A percentile compares a stretch with the other conserved stretches of the same genome.
Evolutionary conservation across 2,113 vertebrate genomes (phyloP).

Genomic region (Myrmecophaga tridactyla): DNA sequence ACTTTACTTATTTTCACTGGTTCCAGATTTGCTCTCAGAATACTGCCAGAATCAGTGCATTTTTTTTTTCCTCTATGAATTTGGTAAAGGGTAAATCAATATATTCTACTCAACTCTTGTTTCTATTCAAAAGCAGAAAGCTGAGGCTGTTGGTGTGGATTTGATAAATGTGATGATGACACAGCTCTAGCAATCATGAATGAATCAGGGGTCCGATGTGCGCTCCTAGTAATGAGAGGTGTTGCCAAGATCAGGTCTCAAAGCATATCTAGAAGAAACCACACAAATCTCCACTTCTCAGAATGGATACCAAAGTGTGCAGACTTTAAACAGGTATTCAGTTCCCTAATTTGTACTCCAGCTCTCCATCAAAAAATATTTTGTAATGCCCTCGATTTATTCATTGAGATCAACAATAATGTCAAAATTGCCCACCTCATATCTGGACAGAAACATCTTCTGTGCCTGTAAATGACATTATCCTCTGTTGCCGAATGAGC

Average conservation of each 20-base stretch:
- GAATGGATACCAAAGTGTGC: neutral
- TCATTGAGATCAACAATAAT: neutral
- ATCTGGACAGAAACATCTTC: neutral
- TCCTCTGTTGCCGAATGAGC: neutral
- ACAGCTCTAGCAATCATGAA: neutral
- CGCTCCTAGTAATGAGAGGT: neutral
- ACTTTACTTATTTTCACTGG: neutral
- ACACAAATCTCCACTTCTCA: neutral
- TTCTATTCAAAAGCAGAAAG: conserved; percentile 9
- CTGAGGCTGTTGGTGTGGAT: neutral
- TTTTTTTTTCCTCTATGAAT: neutral
- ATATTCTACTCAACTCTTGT: neutral
- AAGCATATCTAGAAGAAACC: neutral
- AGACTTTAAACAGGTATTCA: neutral
- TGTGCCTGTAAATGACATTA: neutral
- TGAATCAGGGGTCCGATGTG: neutral
- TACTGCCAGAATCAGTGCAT: neutral
- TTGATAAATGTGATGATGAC: neutral
- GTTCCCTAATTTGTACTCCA: neutral
- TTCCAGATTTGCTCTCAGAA: neutral
- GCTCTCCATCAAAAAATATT: neutral
- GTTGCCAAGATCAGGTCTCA: neutral
- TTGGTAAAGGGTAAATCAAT: neutral
- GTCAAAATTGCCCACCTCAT: neutral
- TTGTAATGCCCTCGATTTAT: neutral